phyloP scores from a whole-genome alignment of 2,888 invertebrate genomes.

The Tortrix viridana region DNA sequence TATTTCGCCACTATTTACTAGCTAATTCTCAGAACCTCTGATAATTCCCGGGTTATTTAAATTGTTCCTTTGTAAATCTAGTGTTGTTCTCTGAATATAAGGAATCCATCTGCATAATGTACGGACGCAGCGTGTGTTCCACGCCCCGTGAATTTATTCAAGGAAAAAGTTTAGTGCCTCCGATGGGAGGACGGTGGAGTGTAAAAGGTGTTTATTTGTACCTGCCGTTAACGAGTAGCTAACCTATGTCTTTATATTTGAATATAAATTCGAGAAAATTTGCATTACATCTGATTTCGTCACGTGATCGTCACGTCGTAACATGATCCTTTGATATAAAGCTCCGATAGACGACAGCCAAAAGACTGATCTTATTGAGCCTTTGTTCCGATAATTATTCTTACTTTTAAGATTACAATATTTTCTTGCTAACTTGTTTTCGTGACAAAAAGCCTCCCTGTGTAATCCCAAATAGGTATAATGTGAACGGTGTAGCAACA shows the following conservation, averaged over 20 bases:
- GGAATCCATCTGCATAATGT: constrained; percentile 45
- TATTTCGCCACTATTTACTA: not conserved
- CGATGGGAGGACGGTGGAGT: constrained; percentile 29
- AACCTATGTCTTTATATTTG: not conserved
- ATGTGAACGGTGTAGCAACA: constrained; percentile 35
- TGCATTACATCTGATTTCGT: not conserved
- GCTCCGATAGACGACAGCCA: not conserved
- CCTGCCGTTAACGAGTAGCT: not conserved
- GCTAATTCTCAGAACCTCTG: not conserved
- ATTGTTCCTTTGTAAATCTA: constrained; percentile 46
- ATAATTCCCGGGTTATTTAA: constrained; percentile 38
- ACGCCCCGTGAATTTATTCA: constrained; percentile 41
- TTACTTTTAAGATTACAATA: not conserved
- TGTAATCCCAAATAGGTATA: constrained; percentile 14
- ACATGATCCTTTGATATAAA: not conserved
- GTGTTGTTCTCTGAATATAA: constrained; percentile 46
- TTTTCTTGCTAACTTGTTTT: constrained; percentile 2
- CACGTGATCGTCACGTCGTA: not conserved
- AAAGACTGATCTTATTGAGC: constrained; percentile 6
- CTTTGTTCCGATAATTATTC: not conserved
- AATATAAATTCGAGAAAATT: not conserved
- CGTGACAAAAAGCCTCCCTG: not conserved
- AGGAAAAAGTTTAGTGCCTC: constrained; percentile 40
- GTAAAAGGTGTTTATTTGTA: constrained; percentile 13
- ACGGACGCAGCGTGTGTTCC: constrained; percentile 40